A percentile compares a stretch with the other conserved stretches of the same genome.
phyloP scores from a whole-genome alignment of 2,113 vertebrate species.

The Nibea coibor region DNA sequence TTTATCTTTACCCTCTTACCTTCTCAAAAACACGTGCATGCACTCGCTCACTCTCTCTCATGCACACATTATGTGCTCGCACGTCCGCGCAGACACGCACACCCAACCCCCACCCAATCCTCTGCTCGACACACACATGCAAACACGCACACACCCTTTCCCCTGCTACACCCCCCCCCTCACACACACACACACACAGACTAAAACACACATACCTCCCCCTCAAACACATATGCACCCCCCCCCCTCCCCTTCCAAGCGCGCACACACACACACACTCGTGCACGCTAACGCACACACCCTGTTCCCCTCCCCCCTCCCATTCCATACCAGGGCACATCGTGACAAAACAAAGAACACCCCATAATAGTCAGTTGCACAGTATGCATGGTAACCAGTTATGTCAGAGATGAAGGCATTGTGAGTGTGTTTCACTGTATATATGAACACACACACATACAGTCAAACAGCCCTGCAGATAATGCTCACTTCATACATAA shows the following conservation, averaged over 20 bases:
- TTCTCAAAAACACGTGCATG: constrained; percentile 63
- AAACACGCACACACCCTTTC: constrained; percentile 42
- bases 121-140: constrained; percentile 43
- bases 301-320: constrained; percentile 73
- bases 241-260: background rate
- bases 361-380: constrained; percentile 81
- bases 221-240: constrained; percentile 17
- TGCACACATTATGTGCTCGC: constrained; percentile 66
- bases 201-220: constrained; percentile 51
- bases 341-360: constrained; percentile 86
- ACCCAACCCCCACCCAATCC: constrained; percentile 67
- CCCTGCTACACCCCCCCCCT: constrained; percentile 12
- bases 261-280: constrained; percentile 17
- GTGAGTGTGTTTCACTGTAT: constrained; percentile 44
- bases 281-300: constrained; percentile 51
- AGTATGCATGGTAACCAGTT: constrained; percentile 84
- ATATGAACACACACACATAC: constrained; percentile 26
- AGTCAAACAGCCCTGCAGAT: constrained; percentile 11
- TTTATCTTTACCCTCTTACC: constrained; percentile 58
- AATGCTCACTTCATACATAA: constrained; percentile 48
- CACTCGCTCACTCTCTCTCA: constrained; percentile 53
- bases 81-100: constrained; percentile 57
- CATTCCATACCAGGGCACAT: constrained; percentile 82
- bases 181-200: constrained; percentile 34
- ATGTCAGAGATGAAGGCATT: constrained; percentile 76